phyloP scores from a whole-genome alignment of 2,113 vertebrate genomes.

The Gallinago media region DNA sequence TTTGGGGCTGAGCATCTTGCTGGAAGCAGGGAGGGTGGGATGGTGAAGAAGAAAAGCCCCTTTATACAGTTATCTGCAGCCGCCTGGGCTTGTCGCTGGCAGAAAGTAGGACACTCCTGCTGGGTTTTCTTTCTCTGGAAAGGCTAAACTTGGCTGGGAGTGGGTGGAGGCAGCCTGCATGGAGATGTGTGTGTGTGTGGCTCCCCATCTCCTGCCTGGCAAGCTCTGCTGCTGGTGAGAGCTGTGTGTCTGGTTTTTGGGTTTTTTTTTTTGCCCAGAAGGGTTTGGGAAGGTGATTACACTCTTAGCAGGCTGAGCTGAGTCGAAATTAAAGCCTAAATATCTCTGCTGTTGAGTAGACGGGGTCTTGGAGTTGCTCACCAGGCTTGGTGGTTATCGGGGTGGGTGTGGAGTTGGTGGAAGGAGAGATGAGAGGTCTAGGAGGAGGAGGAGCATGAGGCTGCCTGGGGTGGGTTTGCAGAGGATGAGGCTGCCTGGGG shows the following conservation, averaged over 20 bases:
- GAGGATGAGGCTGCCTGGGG: not conserved
- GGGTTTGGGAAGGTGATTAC: not conserved
- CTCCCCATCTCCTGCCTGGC: not conserved
- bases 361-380: not conserved
- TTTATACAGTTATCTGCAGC: not conserved
- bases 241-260: not conserved
- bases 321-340: not conserved
- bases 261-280: not conserved
- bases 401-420: not conserved
- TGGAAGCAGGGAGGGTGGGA: not conserved
- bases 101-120: slow-evolving; percentile 61
- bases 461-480: too few relatives aligned
- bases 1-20: not conserved
- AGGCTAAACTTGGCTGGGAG: slow-evolving; percentile 50
- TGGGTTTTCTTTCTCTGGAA: slow-evolving; percentile 6
- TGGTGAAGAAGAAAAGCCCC: not conserved
- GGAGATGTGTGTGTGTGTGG: not conserved
- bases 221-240: not conserved
- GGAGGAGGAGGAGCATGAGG: not conserved
- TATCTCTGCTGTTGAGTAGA: not conserved
- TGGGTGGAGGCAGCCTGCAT: not conserved
- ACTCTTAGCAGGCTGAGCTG: not conserved
- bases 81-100: not conserved
- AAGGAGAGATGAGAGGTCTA: not conserved
- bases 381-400: fast-evolving